phyloP scores from a whole-genome alignment of 2,888 invertebrate genomes.

The Scotopteryx bipunctaria region DNA sequence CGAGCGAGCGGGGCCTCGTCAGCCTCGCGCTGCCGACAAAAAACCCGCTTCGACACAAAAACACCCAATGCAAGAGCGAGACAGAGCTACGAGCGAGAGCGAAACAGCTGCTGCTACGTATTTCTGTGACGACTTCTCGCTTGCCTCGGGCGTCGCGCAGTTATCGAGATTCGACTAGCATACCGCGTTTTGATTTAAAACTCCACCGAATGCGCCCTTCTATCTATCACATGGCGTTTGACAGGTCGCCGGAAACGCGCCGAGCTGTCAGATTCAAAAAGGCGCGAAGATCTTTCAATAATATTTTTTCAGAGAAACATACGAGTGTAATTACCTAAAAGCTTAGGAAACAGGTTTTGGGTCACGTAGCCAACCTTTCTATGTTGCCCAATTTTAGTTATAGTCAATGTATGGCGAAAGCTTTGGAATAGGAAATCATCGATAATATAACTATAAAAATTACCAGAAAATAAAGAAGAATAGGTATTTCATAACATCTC shows the following conservation, averaged over 20 bases:
- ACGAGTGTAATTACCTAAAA: slow-evolving; percentile 27
- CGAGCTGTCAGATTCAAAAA: slow-evolving; percentile 78
- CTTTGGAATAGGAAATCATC: background rate
- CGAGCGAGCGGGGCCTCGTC: slow-evolving; percentile 70
- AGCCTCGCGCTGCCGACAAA: slow-evolving; percentile 72
- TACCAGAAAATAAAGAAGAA: background rate
- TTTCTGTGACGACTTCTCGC: slow-evolving; percentile 78
- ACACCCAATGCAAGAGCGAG: slow-evolving; percentile 72
- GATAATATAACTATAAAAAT: background rate
- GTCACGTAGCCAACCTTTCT: slow-evolving; percentile 39
- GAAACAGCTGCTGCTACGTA: slow-evolving; percentile 67
- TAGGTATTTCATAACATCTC: background rate
- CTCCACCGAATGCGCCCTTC: slow-evolving; percentile 80
- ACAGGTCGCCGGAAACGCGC: slow-evolving; percentile 79
- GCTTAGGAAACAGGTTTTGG: slow-evolving; percentile 32
- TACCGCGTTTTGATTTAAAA: slow-evolving; percentile 82
- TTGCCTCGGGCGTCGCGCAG: slow-evolving; percentile 75
- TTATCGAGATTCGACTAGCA: slow-evolving; percentile 73
- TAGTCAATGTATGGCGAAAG: slow-evolving; percentile 20
- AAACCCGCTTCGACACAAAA: slow-evolving; percentile 82
- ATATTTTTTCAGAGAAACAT: slow-evolving; percentile 41
- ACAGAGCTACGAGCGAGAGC: slow-evolving; percentile 55
- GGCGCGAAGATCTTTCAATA: slow-evolving; percentile 63
- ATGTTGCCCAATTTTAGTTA: slow-evolving; percentile 43
- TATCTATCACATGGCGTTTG: slow-evolving; percentile 83